Conservation (phyloP, 2,888 invertebrate genomes). For the Agapostemon virescens region DNA sequence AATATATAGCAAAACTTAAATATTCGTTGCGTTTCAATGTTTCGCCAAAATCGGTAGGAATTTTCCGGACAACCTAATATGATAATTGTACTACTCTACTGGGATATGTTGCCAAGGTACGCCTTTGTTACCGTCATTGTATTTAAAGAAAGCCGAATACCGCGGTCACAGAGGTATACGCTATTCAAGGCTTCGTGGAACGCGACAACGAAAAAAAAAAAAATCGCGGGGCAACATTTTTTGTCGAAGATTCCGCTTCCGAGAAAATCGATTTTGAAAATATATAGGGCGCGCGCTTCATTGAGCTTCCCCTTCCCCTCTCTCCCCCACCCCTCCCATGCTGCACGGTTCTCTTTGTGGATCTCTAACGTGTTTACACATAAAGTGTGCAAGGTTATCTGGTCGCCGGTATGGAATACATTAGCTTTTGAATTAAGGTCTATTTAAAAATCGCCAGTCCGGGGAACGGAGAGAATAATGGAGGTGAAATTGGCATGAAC, state of each 20-base stretch:
- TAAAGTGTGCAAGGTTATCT: conserved; percentile 16
- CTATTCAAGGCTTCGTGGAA: background rate
- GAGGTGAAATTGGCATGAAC: conserved; percentile 45
- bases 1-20: no score
- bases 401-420: background rate
- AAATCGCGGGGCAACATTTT: background rate
- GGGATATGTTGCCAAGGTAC: conserved; percentile 64
- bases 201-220: background rate
- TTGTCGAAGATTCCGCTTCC: background rate
- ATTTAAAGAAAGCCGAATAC: background rate
- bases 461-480: conserved; percentile 16
- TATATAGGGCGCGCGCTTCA: conserved; percentile 19
- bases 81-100: conserved; percentile 60
- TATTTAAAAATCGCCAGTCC: conserved; percentile 36
- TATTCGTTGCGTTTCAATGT: no score
- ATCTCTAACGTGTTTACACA: background rate
- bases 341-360: conserved; percentile 2
- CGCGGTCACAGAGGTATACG: background rate
- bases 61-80: no score
- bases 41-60: no score
- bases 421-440: background rate
- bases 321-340: background rate
- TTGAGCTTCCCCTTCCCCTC: background rate
- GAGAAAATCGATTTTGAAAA: conserved; percentile 20
- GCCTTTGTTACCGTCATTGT: conserved; percentile 13